Base-by-base conservation (phyloP, 2,113 vertebrate species). In the Phyllostomus discolor region DNA sequence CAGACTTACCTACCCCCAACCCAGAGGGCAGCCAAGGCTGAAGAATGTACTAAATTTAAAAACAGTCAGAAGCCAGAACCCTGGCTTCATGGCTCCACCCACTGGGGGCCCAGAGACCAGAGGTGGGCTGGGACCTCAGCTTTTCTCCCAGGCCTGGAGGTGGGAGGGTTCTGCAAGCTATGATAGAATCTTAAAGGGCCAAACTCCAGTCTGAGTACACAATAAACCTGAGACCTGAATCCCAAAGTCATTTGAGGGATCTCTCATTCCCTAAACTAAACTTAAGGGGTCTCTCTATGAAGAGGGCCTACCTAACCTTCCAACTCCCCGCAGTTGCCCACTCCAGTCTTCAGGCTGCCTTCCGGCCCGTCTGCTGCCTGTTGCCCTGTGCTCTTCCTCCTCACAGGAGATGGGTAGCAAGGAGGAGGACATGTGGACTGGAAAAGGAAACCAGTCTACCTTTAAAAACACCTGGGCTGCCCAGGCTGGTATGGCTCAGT, bases 1-100 rank as follows among this genome's bases (percentile, higher is more conserved):
- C 33, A 73, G 41, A 89, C 83, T 94, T 33, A 67, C 86, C 75
- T 78, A 78, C 75, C 48, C 75, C 67, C 52, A 0, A 17, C 46
- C 46, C 35, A 43, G 72, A 31, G 46, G 46, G 75, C 66, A 22
- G 92, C 73, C 94, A 64, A 64, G 67, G 50, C 94, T 50, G n/a
- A 94, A 69, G 73, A 96, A 92, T 91, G 95, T 78, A 54, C 94
- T 96, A 92, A 91, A 69, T 94, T 94, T 96, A 93, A 97, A 97
- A 96, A 89, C 82, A 82, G n/a, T 54, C 35, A 69, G 50, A 81
- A 46, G 72, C 38, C 81, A 46, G 73, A 93, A 46, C 69, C 38
- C 59, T 70, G 62, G 87, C 86, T 81, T 33, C 59, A 17, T 24
- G 46, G 78, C 79, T 91, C 96, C 69, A 1, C 95, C 88, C 89